Percentiles rank a stretch among this genome's conserved stretches.
Conservation (phyloP, 2,888 invertebrate genomes). For the Labia minor region DNA sequence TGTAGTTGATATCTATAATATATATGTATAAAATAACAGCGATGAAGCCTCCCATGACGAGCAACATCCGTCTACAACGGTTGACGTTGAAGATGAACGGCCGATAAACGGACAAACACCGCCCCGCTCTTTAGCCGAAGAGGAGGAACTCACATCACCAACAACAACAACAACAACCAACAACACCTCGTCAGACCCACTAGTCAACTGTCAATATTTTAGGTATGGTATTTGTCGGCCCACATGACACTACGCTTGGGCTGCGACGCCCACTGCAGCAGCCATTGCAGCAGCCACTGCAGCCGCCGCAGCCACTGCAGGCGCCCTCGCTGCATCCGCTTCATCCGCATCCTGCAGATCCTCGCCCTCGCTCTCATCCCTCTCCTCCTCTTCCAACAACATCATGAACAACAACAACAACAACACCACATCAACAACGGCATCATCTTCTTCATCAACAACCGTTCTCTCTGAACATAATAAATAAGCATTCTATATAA, state of each 20-base stretch:
- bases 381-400: neutral
- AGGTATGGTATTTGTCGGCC: slow-evolving; percentile 7
- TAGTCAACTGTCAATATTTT: slow-evolving; percentile 8
- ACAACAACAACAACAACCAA: neutral
- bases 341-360: slow-evolving; percentile 2
- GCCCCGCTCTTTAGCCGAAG: neutral
- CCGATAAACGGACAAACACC: neutral
- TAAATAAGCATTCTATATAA: neutral
- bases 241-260: slow-evolving; percentile 4
- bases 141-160: neutral
- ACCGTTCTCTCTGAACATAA: neutral
- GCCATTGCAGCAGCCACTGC: slow-evolving; percentile 4
- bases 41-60: slow-evolving; percentile 4
- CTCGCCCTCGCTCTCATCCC: neutral
- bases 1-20: too few relatives aligned
- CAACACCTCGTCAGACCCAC: neutral
- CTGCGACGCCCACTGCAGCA: slow-evolving; percentile 4
- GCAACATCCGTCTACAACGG: neutral
- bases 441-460: neutral
- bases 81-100: neutral
- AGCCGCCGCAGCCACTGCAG: slow-evolving; percentile 13
- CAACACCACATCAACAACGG: neutral
- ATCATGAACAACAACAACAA: neutral
- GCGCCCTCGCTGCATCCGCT: slow-evolving; percentile 13
- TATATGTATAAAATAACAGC: too few relatives aligned